phyloP scores from a whole-genome alignment of 2,113 vertebrate genomes.

The Mobula birostris region DNA sequence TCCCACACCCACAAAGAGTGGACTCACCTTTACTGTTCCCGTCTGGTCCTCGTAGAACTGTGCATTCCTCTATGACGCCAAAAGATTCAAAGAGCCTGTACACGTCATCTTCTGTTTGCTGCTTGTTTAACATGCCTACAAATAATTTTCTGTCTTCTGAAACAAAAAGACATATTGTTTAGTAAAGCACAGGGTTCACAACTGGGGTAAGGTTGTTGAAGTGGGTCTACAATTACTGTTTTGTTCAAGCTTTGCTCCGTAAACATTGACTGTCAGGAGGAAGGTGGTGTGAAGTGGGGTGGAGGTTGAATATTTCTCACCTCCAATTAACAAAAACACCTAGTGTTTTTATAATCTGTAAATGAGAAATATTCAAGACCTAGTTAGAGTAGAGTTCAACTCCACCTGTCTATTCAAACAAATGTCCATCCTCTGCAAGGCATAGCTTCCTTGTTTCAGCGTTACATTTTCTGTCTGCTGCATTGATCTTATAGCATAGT shows the following conservation, averaged over 20 bases:
- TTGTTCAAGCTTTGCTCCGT: not conserved
- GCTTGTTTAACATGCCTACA: slow-evolving; percentile 98
- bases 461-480: too few relatives aligned
- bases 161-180: slow-evolving; percentile 23
- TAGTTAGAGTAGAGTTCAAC: too few relatives aligned
- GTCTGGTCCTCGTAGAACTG: slow-evolving; percentile 88
- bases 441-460: not conserved
- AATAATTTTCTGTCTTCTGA: slow-evolving; percentile 84
- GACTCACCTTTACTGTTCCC: slow-evolving; percentile 94
- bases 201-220: not conserved
- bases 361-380: not conserved
- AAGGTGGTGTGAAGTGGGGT: not conserved
- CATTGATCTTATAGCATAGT: too few relatives aligned
- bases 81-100: slow-evolving; percentile 95
- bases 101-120: slow-evolving; percentile 95
- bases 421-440: not conserved
- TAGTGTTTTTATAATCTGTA: not conserved
- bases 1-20: not conserved
- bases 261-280: not conserved
- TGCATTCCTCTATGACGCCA: slow-evolving; percentile 95
- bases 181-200: not conserved
- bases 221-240: too few relatives aligned
- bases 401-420: not conserved
- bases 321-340: not conserved
- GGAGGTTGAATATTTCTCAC: not conserved